Evolutionary conservation across 2,888 invertebrate species (phyloP).

Genomic region (Ectropis crepuscularia): DNA sequence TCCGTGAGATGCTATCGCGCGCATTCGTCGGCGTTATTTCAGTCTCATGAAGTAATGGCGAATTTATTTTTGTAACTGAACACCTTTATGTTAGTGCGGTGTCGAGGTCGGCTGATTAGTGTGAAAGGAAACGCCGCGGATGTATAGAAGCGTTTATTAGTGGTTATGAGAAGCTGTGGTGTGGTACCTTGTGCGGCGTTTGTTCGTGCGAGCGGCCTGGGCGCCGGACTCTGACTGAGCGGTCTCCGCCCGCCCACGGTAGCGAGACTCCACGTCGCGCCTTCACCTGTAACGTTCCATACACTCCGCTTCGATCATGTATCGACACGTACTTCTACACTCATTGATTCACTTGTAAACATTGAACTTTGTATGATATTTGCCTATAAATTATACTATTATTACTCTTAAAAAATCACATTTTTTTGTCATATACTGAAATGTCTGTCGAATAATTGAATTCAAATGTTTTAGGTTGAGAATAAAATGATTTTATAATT

Average conservation of each 20-base stretch:
- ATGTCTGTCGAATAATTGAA: too few species aligned
- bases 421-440: too few species aligned
- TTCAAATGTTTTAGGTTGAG: too few species aligned
- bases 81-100: slow-evolving; percentile 74
- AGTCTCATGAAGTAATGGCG: slow-evolving; percentile 74
- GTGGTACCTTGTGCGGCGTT: slow-evolving; percentile 79
- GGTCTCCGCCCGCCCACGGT: slow-evolving; percentile 67
- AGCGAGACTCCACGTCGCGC: slow-evolving; percentile 51
- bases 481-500: background rate
- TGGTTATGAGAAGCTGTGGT: slow-evolving; percentile 70
- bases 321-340: slow-evolving; percentile 44
- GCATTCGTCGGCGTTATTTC: slow-evolving; percentile 66
- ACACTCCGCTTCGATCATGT: slow-evolving; percentile 52
- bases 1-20: slow-evolving; percentile 36
- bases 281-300: slow-evolving; percentile 76
- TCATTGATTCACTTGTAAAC: slow-evolving; percentile 45
- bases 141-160: slow-evolving; percentile 75
- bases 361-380: slow-evolving; percentile 1
- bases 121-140: slow-evolving; percentile 60
- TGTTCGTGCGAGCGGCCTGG: slow-evolving; percentile 81
- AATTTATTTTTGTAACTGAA: slow-evolving; percentile 76
- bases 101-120: slow-evolving; percentile 68
- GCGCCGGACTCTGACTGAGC: slow-evolving; percentile 80
- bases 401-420: too few species aligned
- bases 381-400: too few species aligned